Evolutionary conservation across 2,888 invertebrate species (phyloP), one percentile per base, ranked within the genome.

Genomic region (Calliopum simillimum): DNA sequence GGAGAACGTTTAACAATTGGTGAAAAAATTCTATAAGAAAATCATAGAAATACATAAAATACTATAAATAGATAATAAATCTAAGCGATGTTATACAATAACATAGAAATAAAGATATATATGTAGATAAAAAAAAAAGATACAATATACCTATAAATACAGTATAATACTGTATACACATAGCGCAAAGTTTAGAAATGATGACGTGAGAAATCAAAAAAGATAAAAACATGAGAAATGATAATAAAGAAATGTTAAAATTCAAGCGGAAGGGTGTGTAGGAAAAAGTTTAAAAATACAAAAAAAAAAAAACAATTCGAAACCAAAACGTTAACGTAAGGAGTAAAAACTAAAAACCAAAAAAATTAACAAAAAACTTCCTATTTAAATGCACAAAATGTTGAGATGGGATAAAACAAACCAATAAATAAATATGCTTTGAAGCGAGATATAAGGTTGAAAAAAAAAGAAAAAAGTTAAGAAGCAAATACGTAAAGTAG

Each of bases 1-100:
- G 80, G 85, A 82, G 74, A 85, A 81, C 78, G 84, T 84, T 81
- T 84, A 84, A 82, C 83, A 77, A 80, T 79, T 77, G 78, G 68
- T 75, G 74, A 76, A 75, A 74, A 72, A 8, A 67, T 19, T 21
- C 49, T 33, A 33, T 59, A 51, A 6, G 8, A 47, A 19, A 23
- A 56, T 55, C 14, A 46, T 44, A 21, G 56, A 56, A 47, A 59
- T n/a, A 33, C 12, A 25, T 21, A 21, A 14, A 59, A 44, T 8
- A 21, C 16, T 19, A 21, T 21, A 62, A 21, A 23, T 23, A 49
- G 49, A 46, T 68, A 21, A 23, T 23, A 49, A 49, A 46, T 68
- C 49, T 49, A 41, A 19, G 43, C 14, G 43, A n/a, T n/a, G 12
- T 13, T 19, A 21, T n/a, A 25, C 14, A 44, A 25, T 5, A 44